Conservation (phyloP, 2,888 invertebrate genomes). For the Ennomos fuscantarius region DNA sequence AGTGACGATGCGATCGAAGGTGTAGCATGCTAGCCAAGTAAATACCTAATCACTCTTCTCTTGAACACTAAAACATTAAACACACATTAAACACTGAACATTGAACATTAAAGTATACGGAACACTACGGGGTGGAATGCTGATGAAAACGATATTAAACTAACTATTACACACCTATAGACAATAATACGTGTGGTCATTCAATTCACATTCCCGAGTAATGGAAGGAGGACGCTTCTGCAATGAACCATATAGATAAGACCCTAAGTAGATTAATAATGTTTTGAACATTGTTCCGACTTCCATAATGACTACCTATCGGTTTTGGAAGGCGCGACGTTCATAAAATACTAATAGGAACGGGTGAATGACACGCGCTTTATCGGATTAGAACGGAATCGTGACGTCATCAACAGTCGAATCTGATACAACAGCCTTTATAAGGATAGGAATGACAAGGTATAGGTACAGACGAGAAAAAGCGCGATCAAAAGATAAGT, state of each 20-base stretch:
- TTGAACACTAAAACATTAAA: too few relatives aligned
- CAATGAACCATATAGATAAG: slow-evolving; percentile 30
- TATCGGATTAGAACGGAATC: slow-evolving; percentile 54
- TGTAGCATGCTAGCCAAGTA: too few relatives aligned
- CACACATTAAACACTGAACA: slow-evolving; percentile 42
- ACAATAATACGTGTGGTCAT: too few relatives aligned
- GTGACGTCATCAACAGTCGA: slow-evolving; percentile 52
- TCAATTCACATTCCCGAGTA: slow-evolving; percentile 52
- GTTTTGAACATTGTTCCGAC: slow-evolving; percentile 1
- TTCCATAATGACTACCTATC: background rate
- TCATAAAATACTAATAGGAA: slow-evolving; percentile 52
- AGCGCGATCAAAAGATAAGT: slow-evolving; percentile 6
- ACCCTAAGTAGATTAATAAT: slow-evolving; percentile 12
- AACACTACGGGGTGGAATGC: slow-evolving; percentile 56
- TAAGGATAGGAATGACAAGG: slow-evolving; percentile 10
- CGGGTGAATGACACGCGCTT: slow-evolving; percentile 67
- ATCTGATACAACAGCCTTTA: slow-evolving; percentile 14
- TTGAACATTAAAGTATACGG: slow-evolving; percentile 47
- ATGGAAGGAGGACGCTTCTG: slow-evolving; percentile 50
- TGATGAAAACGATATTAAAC: slow-evolving; percentile 60
- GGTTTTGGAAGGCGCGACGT: slow-evolving; percentile 36
- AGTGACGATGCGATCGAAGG: too few relatives aligned
- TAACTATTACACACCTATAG: too few relatives aligned
- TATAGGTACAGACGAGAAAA: slow-evolving; percentile 2
- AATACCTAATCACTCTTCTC: too few relatives aligned